phyloP scores from a whole-genome alignment of 2,888 invertebrate genomes.

The Nomada lathburiana region DNA sequence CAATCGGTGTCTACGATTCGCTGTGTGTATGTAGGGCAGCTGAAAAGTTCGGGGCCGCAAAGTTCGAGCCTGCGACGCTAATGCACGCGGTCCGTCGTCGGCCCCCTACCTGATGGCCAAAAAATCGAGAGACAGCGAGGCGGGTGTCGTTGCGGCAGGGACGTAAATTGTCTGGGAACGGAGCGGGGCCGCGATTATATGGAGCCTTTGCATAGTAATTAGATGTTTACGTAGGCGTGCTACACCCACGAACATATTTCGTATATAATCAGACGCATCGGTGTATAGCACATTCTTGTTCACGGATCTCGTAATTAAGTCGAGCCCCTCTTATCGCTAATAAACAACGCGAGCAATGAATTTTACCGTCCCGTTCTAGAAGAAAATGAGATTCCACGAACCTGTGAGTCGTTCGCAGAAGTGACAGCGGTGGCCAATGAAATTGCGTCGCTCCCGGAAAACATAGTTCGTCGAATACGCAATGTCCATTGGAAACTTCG shows the following conservation, averaged over 20 bases:
- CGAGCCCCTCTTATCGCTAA: not conserved
- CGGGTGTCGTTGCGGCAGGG: slow-evolving; percentile 43
- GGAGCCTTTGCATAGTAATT: slow-evolving; percentile 47
- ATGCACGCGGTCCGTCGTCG: slow-evolving; percentile 50
- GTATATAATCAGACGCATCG: slow-evolving; percentile 14
- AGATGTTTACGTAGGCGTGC: slow-evolving; percentile 48
- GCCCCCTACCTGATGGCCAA: slow-evolving; percentile 34
- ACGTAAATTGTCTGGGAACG: slow-evolving; percentile 21
- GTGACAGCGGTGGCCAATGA: too few relatives aligned
- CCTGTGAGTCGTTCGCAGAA: too few relatives aligned
- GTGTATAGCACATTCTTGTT: slow-evolving; percentile 23
- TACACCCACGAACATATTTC: slow-evolving; percentile 31
- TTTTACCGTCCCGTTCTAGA: slow-evolving; percentile 21
- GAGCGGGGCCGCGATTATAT: slow-evolving; percentile 26
- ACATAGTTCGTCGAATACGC: too few relatives aligned
- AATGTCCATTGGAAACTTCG: too few relatives aligned
- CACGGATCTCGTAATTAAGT: slow-evolving; percentile 32
- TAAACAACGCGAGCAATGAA: not conserved
- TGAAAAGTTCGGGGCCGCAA: slow-evolving; percentile 58
- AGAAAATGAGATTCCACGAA: not conserved
- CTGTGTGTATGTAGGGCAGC: slow-evolving; percentile 64
- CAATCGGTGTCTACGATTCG: slow-evolving; percentile 41
- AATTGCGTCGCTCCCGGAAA: too few relatives aligned
- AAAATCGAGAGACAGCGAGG: slow-evolving; percentile 55
- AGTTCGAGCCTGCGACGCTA: slow-evolving; percentile 63